Conservation (phyloP, 37 sponge, comb jelly and placozoan species). For the Crambe crambe region DNA sequence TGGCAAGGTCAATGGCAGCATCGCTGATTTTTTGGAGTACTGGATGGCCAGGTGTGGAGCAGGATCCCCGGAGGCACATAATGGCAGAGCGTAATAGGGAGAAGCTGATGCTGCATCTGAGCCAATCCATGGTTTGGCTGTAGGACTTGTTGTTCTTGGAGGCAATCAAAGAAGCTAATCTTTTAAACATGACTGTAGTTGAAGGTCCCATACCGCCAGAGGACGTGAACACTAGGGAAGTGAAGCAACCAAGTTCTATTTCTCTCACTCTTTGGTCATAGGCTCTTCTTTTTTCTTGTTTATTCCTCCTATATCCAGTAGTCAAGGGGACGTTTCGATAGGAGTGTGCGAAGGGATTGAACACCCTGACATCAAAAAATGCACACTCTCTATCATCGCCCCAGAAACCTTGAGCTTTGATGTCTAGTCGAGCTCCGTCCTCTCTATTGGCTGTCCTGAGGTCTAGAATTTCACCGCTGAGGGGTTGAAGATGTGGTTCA, state of each 20-base stretch:
- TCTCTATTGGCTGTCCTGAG: conserved; percentile 12
- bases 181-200: not conserved
- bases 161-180: too few relatives aligned
- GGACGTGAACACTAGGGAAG: not conserved
- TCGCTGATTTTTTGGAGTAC: too few relatives aligned
- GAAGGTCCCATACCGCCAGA: too few relatives aligned
- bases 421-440: conserved; percentile 31
- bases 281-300: not conserved
- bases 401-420: conserved; percentile 41
- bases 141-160: too few relatives aligned
- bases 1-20: too few relatives aligned
- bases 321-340: not conserved
- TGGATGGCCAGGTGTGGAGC: too few relatives aligned
- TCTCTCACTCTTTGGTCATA: conserved; percentile 2
- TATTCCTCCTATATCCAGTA: not conserved
- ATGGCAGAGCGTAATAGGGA: too few relatives aligned
- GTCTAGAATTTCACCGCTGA: conserved; percentile 13
- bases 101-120: too few relatives aligned
- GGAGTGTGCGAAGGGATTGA: conserved; percentile 9
- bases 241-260: not conserved
- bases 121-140: too few relatives aligned
- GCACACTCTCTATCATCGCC: conserved; percentile 6
- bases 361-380: conserved; percentile 52
- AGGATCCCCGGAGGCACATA: too few relatives aligned
- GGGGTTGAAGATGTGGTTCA: conserved; percentile 35